phyloP scores from a whole-genome alignment of 2,113 vertebrate species.

The Centropus bengalensis region DNA sequence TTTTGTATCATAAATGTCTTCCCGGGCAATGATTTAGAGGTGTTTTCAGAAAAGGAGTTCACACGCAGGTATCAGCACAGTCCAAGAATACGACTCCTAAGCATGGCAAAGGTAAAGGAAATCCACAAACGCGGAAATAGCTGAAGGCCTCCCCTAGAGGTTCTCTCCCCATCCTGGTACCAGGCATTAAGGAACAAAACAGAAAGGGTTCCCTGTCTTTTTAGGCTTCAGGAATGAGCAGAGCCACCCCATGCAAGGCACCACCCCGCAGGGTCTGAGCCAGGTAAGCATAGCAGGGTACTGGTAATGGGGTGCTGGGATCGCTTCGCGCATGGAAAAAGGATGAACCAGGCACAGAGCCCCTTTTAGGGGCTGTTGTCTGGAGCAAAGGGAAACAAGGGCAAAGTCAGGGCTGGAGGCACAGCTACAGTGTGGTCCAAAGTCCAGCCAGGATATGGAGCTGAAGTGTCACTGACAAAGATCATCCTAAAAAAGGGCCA shows the following conservation, averaged over 20 bases:
- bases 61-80: background rate
- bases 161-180: background rate
- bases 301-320: background rate
- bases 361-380: background rate
- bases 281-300: background rate
- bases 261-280: rapidly evolving
- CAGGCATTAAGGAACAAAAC: background rate
- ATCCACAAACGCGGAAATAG: background rate
- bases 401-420: background rate
- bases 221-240: background rate
- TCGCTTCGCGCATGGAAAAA: rapidly evolving
- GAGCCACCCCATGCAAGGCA: background rate
- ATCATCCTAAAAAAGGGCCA: background rate
- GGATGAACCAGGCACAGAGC: background rate
- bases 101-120: background rate
- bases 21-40: background rate
- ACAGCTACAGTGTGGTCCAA: background rate
- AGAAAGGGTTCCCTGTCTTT: background rate
- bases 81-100: background rate
- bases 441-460: background rate
- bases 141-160: background rate
- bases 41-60: background rate
- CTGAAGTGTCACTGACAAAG: background rate
- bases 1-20: background rate
- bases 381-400: background rate